phyloP scores from a whole-genome alignment of 2,888 invertebrate species.

The Caradrina clavipalpis region DNA sequence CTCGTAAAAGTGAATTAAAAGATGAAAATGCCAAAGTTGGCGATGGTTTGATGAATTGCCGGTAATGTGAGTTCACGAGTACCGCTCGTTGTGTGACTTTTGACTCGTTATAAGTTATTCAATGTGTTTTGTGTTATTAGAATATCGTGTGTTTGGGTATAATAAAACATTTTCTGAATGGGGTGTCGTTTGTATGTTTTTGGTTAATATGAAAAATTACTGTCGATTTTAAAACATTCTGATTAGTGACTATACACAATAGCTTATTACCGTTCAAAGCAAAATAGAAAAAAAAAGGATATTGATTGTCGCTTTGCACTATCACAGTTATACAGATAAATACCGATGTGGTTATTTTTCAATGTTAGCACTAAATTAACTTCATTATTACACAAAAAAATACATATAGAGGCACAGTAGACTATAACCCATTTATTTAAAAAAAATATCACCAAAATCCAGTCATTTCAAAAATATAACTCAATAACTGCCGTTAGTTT shows the following conservation, averaged over 20 bases:
- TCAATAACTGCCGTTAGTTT: no score
- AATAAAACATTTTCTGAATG: slow-evolving; percentile 13
- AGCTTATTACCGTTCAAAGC: neutral
- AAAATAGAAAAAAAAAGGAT: neutral
- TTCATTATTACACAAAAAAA: no score
- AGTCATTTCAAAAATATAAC: no score
- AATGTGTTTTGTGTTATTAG: slow-evolving; percentile 35
- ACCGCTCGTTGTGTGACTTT: slow-evolving; percentile 64
- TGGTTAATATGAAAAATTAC: neutral
- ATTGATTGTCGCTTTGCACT: neutral
- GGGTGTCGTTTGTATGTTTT: slow-evolving; percentile 12
- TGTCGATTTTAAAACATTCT: slow-evolving; percentile 11
- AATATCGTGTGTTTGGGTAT: slow-evolving; percentile 41
- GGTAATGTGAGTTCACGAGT: slow-evolving; percentile 74
- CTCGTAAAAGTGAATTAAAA: slow-evolving; percentile 78
- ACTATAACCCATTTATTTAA: no score
- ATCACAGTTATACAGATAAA: no score
- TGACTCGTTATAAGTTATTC: slow-evolving; percentile 72
- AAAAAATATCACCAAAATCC: no score
- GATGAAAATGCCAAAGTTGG: slow-evolving; percentile 77
- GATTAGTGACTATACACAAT: neutral
- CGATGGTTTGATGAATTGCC: slow-evolving; percentile 82
- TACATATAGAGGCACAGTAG: no score
- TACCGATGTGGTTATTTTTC: no score
- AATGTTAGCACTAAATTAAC: no score